Base-by-base conservation (phyloP, 2,888 invertebrate species). In the Zeuzera pyrina region DNA sequence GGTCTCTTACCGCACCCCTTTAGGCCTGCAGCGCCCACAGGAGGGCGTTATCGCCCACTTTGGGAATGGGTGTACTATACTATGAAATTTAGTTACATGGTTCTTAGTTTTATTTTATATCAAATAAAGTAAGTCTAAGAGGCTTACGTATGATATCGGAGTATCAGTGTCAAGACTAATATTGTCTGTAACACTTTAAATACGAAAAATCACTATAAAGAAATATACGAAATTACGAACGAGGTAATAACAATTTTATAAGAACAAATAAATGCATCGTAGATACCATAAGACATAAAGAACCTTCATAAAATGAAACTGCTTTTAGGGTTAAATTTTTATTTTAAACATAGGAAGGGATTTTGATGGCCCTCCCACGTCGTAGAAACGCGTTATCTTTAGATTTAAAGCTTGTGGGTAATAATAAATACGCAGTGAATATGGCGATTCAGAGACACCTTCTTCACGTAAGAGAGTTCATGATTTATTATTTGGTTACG, bases 341-440 rank as follows among this genome's bases (percentile, higher is more conserved):
- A 81, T 81, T 81, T 81, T 81, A 81, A 81, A 81, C 81, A 81
- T 81, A 72, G 81, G 53, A 68, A 74, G 81, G 79, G 81, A 79
- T 72, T 73, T 66, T 73, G 73, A 77, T 74, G 73, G 76, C 69
- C 58, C 72, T 66, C 68, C 66, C 62, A 70, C 59, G 73, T 70
- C 77, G 70, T 54, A 53, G 42, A 43, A 44, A 43, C 56, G 52
- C 69, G 66, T 73, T 77, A 72, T 68, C 67, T 68, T 65, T 61
- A 76, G 74, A 79, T 79, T 79, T 78, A 78, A 60, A 49, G 64
- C 50, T 61, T 50, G 51, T 41, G 54, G 48, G 68, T 57, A 61
- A 65, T 71, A 68, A 64, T 56, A 56, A 35, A 53, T 55, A 49
- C 45, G 51, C 44, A 37, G 47, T 43, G 43, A 51, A 52, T 53